phyloP scores from a whole-genome alignment of 2,888 invertebrate species.

The Colletes collaris region DNA sequence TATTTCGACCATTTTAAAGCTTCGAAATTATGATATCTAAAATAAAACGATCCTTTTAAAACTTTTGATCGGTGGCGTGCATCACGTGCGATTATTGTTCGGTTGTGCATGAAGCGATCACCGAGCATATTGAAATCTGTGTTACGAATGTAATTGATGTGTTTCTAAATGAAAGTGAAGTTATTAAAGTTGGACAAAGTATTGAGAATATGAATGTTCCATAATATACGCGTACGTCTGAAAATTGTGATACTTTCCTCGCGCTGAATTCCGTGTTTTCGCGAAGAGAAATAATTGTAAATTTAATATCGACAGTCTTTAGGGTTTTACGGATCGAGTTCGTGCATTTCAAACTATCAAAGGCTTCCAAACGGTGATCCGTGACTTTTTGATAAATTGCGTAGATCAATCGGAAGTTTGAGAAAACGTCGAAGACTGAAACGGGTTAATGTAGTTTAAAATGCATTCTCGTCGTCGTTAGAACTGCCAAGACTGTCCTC shows the following conservation, averaged over 20 bases:
- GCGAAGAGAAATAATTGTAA: neutral
- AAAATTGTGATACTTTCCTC: conserved; percentile 38
- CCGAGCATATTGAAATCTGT: neutral
- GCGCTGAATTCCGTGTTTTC: neutral
- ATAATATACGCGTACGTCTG: conserved; percentile 8
- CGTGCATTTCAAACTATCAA: conserved; percentile 1
- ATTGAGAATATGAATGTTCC: conserved; percentile 11
- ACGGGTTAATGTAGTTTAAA: neutral
- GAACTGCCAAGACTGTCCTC: neutral
- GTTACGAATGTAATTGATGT: conserved; percentile 1
- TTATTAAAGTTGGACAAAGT: conserved; percentile 6
- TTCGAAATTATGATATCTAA: too few relatives aligned
- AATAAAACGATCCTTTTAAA: neutral
- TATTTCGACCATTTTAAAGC: too few relatives aligned
- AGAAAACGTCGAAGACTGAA: neutral
- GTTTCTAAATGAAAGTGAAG: conserved; percentile 15
- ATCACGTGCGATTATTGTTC: neutral
- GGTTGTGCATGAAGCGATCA: conserved; percentile 5
- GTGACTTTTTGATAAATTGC: neutral
- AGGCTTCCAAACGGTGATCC: neutral
- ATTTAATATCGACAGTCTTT: neutral
- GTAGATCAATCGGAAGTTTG: neutral
- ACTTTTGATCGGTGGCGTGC: conserved; percentile 7
- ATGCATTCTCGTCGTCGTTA: conserved; percentile 4
- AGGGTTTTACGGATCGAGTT: too few relatives aligned